Conservation (phyloP, 2,888 invertebrate genomes). For the Acleris literana region DNA sequence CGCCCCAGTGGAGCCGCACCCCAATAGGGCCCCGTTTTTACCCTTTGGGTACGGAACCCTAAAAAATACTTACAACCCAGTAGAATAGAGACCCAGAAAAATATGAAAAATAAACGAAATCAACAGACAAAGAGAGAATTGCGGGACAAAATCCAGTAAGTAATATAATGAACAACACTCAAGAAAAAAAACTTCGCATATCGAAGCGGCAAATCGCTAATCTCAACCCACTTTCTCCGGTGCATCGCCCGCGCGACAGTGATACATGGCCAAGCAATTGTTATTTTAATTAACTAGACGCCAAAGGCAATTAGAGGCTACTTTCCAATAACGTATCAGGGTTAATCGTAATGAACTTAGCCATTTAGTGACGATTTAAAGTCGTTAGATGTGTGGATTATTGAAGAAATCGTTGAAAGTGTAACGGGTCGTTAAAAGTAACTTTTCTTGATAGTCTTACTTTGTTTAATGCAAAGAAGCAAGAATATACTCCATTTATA, state of each 20-base stretch:
- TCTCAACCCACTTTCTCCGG: constrained; percentile 47
- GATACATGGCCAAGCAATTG: constrained; percentile 41
- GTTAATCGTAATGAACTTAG: neutral
- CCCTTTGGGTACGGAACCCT: no score
- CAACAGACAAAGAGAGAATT: neutral
- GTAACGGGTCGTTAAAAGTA: neutral
- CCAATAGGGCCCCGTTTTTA: no score
- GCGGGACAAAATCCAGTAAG: neutral
- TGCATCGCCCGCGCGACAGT: constrained; percentile 41
- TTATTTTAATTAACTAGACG: constrained; percentile 43
- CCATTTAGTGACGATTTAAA: constrained; percentile 6
- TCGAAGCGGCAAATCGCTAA: constrained; percentile 24
- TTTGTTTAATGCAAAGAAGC: neutral
- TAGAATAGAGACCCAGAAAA: no score
- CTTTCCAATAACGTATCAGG: constrained; percentile 25
- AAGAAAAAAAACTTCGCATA: neutral
- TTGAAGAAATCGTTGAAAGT: neutral
- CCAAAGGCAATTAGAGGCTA: constrained; percentile 39
- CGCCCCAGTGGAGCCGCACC: no score
- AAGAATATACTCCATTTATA: no score
- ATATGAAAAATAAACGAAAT: no score
- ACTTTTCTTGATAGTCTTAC: neutral
- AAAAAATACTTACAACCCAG: no score
- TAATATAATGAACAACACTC: neutral
- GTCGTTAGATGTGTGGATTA: neutral